Percentiles rank a stretch among this genome's conserved stretches.
phyloP scores from a whole-genome alignment of 2,113 vertebrate species.

The Aptenodytes forsteri region DNA sequence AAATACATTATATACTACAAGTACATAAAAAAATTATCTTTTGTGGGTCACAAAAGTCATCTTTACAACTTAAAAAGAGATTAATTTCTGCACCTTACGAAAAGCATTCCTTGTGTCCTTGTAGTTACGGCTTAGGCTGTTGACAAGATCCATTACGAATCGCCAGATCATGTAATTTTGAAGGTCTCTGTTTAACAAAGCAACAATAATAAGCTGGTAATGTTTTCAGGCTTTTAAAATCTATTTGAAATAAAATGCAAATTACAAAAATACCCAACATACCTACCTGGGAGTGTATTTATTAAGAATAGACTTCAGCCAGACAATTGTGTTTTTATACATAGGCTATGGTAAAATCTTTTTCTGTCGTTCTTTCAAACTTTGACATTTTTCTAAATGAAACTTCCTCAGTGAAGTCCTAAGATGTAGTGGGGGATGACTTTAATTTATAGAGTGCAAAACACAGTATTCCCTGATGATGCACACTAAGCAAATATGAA shows the following conservation, averaged over 20 bases:
- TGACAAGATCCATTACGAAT: conserved; percentile 90
- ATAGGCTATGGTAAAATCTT: background rate
- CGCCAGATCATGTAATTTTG: conserved; percentile 95
- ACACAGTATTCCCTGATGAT: background rate
- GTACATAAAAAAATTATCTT: background rate
- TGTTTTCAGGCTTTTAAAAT: conserved; percentile 18
- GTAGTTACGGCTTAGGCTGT: conserved; percentile 88
- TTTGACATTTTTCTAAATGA: background rate
- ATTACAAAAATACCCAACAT: background rate
- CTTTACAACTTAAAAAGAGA: conserved; percentile 5
- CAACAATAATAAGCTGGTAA: conserved; percentile 23
- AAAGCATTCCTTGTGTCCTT: conserved; percentile 90
- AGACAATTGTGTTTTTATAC: background rate
- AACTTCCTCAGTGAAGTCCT: background rate
- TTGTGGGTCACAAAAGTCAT: background rate
- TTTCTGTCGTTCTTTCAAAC: background rate
- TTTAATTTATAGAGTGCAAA: background rate
- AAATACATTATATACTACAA: background rate
- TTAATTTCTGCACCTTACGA: conserved; percentile 84
- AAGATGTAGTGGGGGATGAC: background rate
- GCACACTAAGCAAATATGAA: background rate
- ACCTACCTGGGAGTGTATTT: conserved; percentile 86
- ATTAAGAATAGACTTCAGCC: conserved; percentile 80
- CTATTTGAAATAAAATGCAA: background rate
- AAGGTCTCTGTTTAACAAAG: conserved; percentile 81